Percentiles rank a stretch among this genome's conserved stretches.
phyloP scores from a whole-genome alignment of 2,888 invertebrate genomes.

The Melolontha melolontha region DNA sequence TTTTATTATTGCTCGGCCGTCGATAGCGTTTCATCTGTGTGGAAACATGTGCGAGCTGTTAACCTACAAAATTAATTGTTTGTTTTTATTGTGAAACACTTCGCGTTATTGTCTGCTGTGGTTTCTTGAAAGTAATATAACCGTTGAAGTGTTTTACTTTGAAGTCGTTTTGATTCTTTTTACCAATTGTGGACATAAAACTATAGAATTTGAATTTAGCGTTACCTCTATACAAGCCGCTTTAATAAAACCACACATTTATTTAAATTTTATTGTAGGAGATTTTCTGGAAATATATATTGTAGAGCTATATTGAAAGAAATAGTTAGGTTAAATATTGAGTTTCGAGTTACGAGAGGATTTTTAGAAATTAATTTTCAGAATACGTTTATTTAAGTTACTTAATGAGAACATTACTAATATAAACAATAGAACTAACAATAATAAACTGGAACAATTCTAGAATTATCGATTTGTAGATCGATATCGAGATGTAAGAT shows the following conservation, averaged over 20 bases:
- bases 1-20: slow-evolving; percentile 31
- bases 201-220: slow-evolving; percentile 1
- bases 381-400: background rate
- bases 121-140: slow-evolving; percentile 19
- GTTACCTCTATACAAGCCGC: background rate
- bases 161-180: background rate
- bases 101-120: slow-evolving; percentile 2
- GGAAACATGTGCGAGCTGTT: slow-evolving; percentile 36
- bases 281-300: too few relatives aligned
- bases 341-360: background rate
- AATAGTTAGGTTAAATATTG: too few relatives aligned
- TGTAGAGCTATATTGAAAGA: too few relatives aligned
- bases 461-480: too few relatives aligned
- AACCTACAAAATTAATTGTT: slow-evolving; percentile 45
- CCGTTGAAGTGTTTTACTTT: slow-evolving; percentile 12
- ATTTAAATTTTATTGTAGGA: too few relatives aligned
- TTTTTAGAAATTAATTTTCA: background rate
- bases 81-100: slow-evolving; percentile 26
- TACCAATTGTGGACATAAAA: background rate
- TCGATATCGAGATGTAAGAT: too few relatives aligned
- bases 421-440: too few relatives aligned
- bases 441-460: too few relatives aligned
- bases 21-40: slow-evolving; percentile 18
- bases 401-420: too few relatives aligned
- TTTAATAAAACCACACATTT: background rate